Conservation (phyloP, 2,113 vertebrate species). For the Suncus etruscus region DNA sequence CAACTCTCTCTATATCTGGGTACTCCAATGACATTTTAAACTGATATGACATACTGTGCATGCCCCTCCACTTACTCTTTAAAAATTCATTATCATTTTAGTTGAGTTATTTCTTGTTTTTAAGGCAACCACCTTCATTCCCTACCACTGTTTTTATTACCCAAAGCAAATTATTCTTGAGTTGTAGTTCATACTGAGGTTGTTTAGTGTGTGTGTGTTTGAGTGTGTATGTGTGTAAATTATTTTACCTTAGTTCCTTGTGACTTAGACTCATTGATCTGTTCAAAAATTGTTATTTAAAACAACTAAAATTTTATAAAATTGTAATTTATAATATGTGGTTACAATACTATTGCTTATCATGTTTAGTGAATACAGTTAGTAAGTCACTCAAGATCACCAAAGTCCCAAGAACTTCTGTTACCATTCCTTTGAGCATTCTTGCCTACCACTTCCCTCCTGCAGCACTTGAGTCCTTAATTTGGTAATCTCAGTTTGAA, state of each 20-base stretch:
- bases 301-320: no score
- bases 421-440: no score
- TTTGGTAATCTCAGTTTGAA: no score
- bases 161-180: not conserved
- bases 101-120: not conserved
- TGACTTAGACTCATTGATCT: not conserved
- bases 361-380: no score
- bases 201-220: not conserved
- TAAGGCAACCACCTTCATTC: not conserved
- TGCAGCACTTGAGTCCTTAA: no score
- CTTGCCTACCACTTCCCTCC: no score
- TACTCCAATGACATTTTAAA: not conserved
- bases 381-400: no score
- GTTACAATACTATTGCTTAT: no score
- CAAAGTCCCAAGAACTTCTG: no score
- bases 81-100: not conserved
- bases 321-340: no score
- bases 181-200: slow-evolving; percentile 3
- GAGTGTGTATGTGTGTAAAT: no score
- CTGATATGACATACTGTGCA: not conserved
- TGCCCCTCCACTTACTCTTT: not conserved
- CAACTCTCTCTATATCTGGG: not conserved
- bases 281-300: not conserved
- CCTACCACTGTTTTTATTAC: not conserved
- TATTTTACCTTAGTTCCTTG: not conserved